Evolutionary conservation across 2,888 invertebrate genomes (phyloP).

Genomic region (Adelognathus sp.): DNA sequence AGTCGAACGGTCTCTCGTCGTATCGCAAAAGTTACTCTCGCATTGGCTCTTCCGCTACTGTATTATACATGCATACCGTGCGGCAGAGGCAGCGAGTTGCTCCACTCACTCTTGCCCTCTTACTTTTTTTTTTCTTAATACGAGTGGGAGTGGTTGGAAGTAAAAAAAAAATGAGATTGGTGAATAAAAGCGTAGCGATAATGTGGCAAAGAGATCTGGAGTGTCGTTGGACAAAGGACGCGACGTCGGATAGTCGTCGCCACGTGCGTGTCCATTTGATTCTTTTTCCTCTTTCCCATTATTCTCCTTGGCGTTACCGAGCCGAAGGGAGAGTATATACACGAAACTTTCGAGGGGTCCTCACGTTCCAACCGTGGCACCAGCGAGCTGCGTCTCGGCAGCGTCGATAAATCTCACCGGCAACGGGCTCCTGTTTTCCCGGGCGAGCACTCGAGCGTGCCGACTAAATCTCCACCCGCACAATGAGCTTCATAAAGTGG

Average conservation of each 20-base stretch:
- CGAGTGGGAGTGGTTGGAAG: constrained; percentile 50
- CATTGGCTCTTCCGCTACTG: background rate
- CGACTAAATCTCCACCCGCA: constrained; percentile 70
- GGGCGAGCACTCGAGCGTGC: constrained; percentile 72
- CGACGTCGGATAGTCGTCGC: constrained; percentile 65
- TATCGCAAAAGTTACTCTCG: background rate
- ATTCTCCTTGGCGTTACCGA: constrained; percentile 27
- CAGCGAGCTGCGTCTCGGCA: constrained; percentile 32
- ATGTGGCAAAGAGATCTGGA: constrained; percentile 23
- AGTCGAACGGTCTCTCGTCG: background rate
- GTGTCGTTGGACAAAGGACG: constrained; percentile 41
- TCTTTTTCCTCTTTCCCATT: constrained; percentile 58
- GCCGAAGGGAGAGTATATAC: constrained; percentile 7
- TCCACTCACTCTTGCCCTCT: no score
- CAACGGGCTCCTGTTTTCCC: constrained; percentile 72
- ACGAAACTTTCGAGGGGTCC: constrained; percentile 26
- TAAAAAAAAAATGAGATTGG: constrained; percentile 34
- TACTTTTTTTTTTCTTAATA: background rate
- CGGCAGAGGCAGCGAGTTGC: no score
- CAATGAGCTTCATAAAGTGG: constrained; percentile 72
- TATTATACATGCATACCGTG: background rate
- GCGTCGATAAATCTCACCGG: constrained; percentile 49
- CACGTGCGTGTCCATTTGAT: constrained; percentile 59
- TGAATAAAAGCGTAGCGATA: constrained; percentile 35
- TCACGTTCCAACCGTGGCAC: constrained; percentile 7